phyloP scores from a whole-genome alignment of 2,797 vertebrate species.

The Rhyacichthys aspro region DNA sequence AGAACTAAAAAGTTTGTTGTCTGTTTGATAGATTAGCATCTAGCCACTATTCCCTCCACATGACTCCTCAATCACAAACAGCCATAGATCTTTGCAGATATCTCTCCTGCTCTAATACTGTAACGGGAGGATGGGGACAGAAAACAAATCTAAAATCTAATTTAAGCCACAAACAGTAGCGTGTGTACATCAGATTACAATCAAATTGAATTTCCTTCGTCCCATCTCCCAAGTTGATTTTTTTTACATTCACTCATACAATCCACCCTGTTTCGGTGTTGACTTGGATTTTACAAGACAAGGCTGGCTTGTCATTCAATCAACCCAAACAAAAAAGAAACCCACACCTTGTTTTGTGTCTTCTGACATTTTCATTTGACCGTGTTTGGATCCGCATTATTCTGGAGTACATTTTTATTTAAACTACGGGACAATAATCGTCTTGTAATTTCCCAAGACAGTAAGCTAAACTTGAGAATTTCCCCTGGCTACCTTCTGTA shows the following conservation, averaged over 20 bases:
- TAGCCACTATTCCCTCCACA: conserved; percentile 60
- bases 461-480: conserved; percentile 45
- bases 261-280: conserved; percentile 37
- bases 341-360: conserved; percentile 1
- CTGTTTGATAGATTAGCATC: conserved; percentile 75
- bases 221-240: conserved; percentile 60
- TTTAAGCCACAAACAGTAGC: conserved; percentile 76
- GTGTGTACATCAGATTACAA: conserved; percentile 76
- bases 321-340: conserved; percentile 13
- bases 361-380: conserved; percentile 46
- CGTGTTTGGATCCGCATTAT: conserved; percentile 18
- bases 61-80: conserved; percentile 75
- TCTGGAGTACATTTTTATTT: conserved; percentile 26
- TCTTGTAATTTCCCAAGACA: conserved; percentile 57
- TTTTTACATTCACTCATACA: conserved; percentile 36
- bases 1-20: conserved; percentile 69
- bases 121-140: conserved; percentile 48
- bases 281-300: conserved; percentile 51
- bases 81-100: conserved; percentile 75
- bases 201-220: conserved; percentile 78
- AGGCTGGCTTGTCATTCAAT: conserved; percentile 24
- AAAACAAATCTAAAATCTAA: conserved; percentile 81
- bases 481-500: conserved; percentile 38
- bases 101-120: conserved; percentile 57
- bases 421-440: conserved; percentile 57